Evolutionary conservation across 2,888 invertebrate genomes (phyloP).

Genomic region (Chalcis sispes): DNA sequence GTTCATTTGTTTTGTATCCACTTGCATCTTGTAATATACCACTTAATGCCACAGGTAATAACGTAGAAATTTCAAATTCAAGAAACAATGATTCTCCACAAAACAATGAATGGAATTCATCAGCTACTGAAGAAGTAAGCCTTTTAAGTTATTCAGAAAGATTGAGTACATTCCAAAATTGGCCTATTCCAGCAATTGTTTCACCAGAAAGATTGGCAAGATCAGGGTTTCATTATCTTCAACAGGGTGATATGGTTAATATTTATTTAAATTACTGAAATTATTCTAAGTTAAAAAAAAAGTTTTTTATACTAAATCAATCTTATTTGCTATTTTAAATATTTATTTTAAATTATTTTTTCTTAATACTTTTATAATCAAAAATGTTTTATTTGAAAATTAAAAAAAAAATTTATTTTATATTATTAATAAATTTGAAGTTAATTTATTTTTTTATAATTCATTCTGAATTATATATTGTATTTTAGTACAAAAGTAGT

Average conservation of each 20-base stretch:
- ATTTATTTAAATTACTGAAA: background rate
- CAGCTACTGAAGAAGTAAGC: conserved; percentile 69
- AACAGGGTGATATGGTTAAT: conserved; percentile 80
- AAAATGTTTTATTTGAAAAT: no score
- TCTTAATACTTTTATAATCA: no score
- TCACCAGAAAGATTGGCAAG: conserved; percentile 85
- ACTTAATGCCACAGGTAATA: conserved; percentile 64
- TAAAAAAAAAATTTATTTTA: no score
- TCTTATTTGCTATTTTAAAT: background rate
- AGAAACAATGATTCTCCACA: conserved; percentile 16
- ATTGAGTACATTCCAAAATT: conserved; percentile 84
- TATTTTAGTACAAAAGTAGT: no score
- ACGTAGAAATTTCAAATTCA: conserved; percentile 19
- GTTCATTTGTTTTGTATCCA: conserved; percentile 85
- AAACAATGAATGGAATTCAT: background rate
- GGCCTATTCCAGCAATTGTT: conserved; percentile 83
- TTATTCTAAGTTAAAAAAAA: no score
- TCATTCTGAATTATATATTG: background rate
- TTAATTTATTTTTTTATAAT: no score
- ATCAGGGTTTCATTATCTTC: conserved; percentile 91
- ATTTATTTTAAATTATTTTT: background rate
- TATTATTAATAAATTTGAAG: no score
- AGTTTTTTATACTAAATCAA: no score
- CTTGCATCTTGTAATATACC: conserved; percentile 84
- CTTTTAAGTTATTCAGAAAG: conserved; percentile 80